Conservation (phyloP, 2,113 vertebrate species). For the Chiloscyllium plagiosum region DNA sequence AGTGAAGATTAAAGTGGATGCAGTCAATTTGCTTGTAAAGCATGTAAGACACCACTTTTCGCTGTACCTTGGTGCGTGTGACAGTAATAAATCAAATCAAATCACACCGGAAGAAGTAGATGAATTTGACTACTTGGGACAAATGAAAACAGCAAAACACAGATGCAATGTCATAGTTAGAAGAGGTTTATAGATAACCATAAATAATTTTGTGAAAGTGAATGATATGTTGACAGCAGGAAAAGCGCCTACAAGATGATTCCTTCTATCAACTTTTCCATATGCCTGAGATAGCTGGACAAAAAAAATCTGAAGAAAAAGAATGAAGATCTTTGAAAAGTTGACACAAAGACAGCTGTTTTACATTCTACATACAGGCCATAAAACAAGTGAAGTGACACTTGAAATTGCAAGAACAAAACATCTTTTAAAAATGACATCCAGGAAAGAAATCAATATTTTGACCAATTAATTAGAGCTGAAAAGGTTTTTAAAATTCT, state of each 20-base stretch:
- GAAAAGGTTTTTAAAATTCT: not conserved
- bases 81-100: too few species aligned
- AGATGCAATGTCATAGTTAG: not conserved
- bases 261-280: too few species aligned
- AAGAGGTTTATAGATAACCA: not conserved
- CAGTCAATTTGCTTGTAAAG: too few species aligned
- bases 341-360: not conserved
- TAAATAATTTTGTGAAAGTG: too few species aligned
- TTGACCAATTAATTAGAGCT: not conserved
- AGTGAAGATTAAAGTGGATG: too few species aligned
- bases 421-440: not conserved
- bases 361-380: not conserved
- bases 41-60: too few species aligned
- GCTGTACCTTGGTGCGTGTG: too few species aligned
- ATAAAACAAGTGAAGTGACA: not conserved
- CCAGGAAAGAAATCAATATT: not conserved
- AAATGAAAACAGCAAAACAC: not conserved
- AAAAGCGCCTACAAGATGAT: not conserved
- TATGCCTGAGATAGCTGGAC: too few species aligned
- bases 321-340: not conserved
- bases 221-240: not conserved
- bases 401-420: not conserved
- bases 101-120: too few species aligned
- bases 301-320: too few species aligned
- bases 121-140: not conserved